Base-by-base conservation (phyloP, 2,113 vertebrate species). In the Rhinolophus sinicus region DNA sequence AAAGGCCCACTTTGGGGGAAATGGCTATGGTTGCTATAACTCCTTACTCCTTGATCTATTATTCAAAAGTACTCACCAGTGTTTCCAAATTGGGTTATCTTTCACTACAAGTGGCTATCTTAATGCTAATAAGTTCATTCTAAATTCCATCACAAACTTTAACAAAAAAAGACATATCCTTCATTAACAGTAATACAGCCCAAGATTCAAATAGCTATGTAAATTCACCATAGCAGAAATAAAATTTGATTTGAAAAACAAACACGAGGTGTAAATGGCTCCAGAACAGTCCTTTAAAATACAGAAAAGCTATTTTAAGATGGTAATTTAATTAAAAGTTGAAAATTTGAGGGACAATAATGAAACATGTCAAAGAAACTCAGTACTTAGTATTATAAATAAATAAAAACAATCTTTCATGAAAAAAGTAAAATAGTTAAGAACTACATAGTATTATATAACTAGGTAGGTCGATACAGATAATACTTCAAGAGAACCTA, bases 161-260 rank as follows among this genome's bases (percentile, higher is more conserved):
- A 93, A 69, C 21, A 96, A 6, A 15, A 96, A 95, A 88, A 33
- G 15, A 11, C 44, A 38, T 67, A 69, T 35, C 30, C 54, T 60
- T 92, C 76, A 93, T 60, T 81, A 72, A 16, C 28, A 89, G 26
- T 28, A 89, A 93, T 0, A 64, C 16, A 80, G 40, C 24, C 38
- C 26, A 70, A 93, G 30, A 93, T 40, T 81, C 16, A 85, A 91
- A 96, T 18, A 90, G 22, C 30, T 94, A 95, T 21, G 13, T 18
- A 94, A 94, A 95, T 91, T 30, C n/a, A 67, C 35, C 93, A 81
- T 0, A 69, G 28, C 38, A 88, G 47, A 58, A 90, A 88, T 75
- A 97, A 94, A 75, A 80, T 72, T 30, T 83, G 30, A 75, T 70
- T 22, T 56, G 35, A 88, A 96, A 96, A 91, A 73, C 38, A 89